Base-by-base conservation (phyloP, 2,113 vertebrate genomes). In the Anas platyrhynchos region DNA sequence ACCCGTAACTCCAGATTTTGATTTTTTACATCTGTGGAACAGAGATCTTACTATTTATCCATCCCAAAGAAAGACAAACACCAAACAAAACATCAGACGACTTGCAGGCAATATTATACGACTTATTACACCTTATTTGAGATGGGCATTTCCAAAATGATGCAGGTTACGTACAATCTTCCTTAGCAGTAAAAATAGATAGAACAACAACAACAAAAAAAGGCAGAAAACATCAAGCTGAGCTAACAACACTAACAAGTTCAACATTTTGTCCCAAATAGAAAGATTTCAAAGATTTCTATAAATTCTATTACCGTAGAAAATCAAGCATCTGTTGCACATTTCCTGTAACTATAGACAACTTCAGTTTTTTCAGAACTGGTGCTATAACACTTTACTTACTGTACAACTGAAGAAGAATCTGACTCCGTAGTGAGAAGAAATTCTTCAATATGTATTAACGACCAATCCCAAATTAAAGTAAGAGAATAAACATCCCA, bases 351-450 rank as follows among this genome's bases (percentile, higher is more conserved):
- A 23, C 0, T 2, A 27, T 1, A 81, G 36, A 13, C 10, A 75
- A 29, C 12, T 29, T 68, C 29, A 41, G 36, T 15, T 27, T 78
- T 43, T 32, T 38, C 77, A 54, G 27, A 69, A 52, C 0, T 38
- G 27, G 7, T 59, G 46, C 22, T 76, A 0, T 5, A 25, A 54
- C 18, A 54, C 18, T 74, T 32, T 34, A 96, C 96, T 86, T 98
- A 98, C 99, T 94, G 92, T 2, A 97, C 91, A 50, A 97, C 95
- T 67, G 98, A 98, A 25, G 98, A 97, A n/a, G 98, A 98, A 68
- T 98, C 98, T 36, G 98, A 98, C 89, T 99, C 99, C 3, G 98
- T 98, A 52, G 98, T 98, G 29, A 99, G 98, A 89, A 99, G 98
- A 97, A 99, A 99, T 78, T 99, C 99, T 55, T 99, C 98, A 55